Conservation (phyloP, 2,113 vertebrate genomes). For the Jaculus jaculus region DNA sequence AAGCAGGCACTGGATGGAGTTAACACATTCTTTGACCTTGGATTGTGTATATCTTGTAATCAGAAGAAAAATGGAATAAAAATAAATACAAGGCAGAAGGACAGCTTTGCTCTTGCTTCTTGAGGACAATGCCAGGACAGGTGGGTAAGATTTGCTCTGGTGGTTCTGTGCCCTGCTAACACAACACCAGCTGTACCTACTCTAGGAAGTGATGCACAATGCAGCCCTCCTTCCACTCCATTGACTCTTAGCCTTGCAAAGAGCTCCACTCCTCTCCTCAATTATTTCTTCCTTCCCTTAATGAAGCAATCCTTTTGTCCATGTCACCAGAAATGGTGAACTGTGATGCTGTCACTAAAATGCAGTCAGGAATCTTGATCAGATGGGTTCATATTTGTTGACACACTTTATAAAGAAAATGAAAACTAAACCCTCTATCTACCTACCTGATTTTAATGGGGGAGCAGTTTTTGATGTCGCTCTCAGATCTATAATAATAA, state of each 20-base stretch:
- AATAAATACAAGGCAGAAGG: constrained; percentile 10
- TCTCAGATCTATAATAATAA: constrained; percentile 29
- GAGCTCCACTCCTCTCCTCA: background rate
- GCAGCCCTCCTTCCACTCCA: background rate
- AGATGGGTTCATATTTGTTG: constrained; percentile 63
- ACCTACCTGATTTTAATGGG: constrained; percentile 24
- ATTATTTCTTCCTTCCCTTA: constrained; percentile 24
- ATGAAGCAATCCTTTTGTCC: constrained; percentile 18
- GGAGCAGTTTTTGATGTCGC: background rate
- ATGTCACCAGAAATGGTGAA: background rate
- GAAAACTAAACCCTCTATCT: constrained; percentile 27
- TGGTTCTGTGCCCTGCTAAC: background rate
- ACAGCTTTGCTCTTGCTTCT: constrained; percentile 3
- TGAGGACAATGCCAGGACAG: constrained; percentile 7
- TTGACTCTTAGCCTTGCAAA: background rate
- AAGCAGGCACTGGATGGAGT: background rate
- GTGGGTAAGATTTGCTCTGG: constrained; percentile 21
- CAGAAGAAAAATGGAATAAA: background rate
- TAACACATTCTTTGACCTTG: background rate
- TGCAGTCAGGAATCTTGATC: constrained; percentile 7
- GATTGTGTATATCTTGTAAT: background rate
- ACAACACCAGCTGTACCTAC: background rate
- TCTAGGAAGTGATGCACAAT: background rate
- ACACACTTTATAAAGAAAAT: constrained; percentile 55
- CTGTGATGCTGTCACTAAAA: constrained; percentile 15